phyloP scores from a whole-genome alignment of 2,888 invertebrate genomes.

The Pterobdella sp. region DNA sequence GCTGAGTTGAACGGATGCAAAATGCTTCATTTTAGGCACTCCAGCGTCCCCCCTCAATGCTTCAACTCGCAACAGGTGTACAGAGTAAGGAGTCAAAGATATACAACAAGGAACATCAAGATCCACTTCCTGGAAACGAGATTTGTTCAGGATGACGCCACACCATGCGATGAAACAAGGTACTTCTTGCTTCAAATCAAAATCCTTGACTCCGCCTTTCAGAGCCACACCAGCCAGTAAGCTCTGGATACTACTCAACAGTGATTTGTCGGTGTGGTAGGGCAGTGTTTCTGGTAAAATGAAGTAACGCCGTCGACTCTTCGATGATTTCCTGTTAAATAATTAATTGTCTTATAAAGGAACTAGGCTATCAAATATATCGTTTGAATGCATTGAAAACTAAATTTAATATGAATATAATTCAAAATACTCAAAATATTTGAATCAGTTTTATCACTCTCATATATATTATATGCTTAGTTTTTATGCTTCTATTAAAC shows the following conservation, averaged over 20 bases:
- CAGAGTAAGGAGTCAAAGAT: conserved; percentile 36
- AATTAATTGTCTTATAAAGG: no score
- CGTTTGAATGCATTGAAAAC: no score
- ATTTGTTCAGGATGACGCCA: conserved; percentile 40
- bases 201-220: conserved; percentile 14
- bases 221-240: conserved; percentile 28
- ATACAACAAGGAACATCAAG: conserved; percentile 42
- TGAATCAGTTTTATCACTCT: background rate
- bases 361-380: no score
- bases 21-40: conserved; percentile 44
- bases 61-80: conserved; percentile 36
- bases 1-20: conserved; percentile 44
- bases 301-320: conserved; percentile 18
- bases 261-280: conserved; percentile 31
- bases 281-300: conserved; percentile 39
- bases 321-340: background rate
- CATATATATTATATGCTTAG: background rate
- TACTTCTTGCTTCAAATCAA: conserved; percentile 37
- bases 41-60: conserved; percentile 39
- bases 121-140: conserved; percentile 35
- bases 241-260: conserved; percentile 32
- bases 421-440: background rate
- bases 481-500: background rate
- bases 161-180: conserved; percentile 45
- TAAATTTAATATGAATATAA: no score